Evolutionary conservation across 2,888 invertebrate species (phyloP).

Genomic region (Pachycephus smyrnensis): DNA sequence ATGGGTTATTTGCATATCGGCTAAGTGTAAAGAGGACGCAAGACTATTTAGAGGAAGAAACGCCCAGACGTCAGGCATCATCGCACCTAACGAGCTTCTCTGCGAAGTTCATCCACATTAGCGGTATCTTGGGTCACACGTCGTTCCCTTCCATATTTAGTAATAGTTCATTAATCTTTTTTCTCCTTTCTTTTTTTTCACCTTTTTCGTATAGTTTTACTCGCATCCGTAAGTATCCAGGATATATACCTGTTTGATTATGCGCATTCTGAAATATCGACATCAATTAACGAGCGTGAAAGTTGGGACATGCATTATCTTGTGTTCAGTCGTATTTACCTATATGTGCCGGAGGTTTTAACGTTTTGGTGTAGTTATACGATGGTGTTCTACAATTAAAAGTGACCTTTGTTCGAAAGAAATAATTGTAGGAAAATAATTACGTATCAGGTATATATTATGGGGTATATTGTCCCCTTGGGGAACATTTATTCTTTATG

Average conservation of each 20-base stretch:
- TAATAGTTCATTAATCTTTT: constrained; percentile 8
- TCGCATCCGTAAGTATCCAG: not conserved
- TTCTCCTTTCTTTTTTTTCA: not conserved
- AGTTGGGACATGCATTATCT: not conserved
- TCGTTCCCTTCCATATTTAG: constrained; percentile 9
- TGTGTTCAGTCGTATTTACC: not conserved
- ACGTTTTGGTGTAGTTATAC: not conserved
- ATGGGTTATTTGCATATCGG: constrained; percentile 18
- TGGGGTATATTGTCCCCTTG: not conserved
- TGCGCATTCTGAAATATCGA: not conserved
- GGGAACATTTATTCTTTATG: not conserved
- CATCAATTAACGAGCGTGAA: not conserved
- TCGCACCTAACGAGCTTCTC: not conserved
- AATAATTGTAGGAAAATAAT: not conserved
- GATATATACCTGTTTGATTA: not conserved
- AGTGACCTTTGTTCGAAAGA: not conserved
- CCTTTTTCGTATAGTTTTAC: not conserved
- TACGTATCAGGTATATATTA: not conserved
- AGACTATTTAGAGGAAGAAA: constrained; percentile 13
- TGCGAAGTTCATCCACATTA: constrained; percentile 7
- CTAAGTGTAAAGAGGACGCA: constrained; percentile 2
- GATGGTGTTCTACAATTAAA: not conserved
- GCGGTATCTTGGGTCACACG: not conserved
- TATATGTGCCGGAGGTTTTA: not conserved
- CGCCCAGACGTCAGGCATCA: constrained; percentile 13